phyloP scores from a whole-genome alignment of 2,113 vertebrate genomes.

The Callithrix jacchus region DNA sequence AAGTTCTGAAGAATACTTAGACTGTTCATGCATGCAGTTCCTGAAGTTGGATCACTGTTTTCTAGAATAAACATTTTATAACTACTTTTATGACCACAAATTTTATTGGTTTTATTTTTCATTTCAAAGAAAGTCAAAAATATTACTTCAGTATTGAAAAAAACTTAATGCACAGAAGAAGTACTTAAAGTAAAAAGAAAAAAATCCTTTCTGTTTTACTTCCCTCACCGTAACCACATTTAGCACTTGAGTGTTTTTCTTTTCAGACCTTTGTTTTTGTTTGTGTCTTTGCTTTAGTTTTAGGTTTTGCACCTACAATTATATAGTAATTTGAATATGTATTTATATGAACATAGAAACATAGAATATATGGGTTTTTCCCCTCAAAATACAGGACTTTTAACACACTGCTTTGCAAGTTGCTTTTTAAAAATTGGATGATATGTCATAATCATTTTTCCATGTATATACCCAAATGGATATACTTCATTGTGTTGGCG shows the following conservation, averaged over 20 bases:
- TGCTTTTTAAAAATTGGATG: background rate
- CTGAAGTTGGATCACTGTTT: background rate
- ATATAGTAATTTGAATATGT: background rate
- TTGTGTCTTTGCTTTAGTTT: background rate
- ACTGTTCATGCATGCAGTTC: background rate
- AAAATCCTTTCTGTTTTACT: constrained; percentile 8
- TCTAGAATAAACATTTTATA: background rate
- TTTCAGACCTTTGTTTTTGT: background rate
- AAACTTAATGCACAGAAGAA: constrained; percentile 16
- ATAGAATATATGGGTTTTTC: background rate
- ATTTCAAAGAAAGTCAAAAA: background rate
- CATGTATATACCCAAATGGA: background rate
- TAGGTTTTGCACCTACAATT: background rate
- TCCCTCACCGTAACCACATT: background rate
- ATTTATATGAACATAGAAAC: background rate
- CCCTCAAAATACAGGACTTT: background rate
- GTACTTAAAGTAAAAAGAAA: background rate
- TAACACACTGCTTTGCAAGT: background rate
- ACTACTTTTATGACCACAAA: background rate
- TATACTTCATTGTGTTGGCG: background rate
- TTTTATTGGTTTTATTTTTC: constrained; percentile 14
- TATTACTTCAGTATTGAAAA: constrained; percentile 4
- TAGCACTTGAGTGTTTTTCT: background rate
- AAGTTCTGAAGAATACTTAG: background rate
- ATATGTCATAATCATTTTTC: background rate